These are phyloP conservation scores for Cantharis flavilabris DNA, from an alignment of 2,888 invertebrate species.

Conservation along the genomic window DNA sequence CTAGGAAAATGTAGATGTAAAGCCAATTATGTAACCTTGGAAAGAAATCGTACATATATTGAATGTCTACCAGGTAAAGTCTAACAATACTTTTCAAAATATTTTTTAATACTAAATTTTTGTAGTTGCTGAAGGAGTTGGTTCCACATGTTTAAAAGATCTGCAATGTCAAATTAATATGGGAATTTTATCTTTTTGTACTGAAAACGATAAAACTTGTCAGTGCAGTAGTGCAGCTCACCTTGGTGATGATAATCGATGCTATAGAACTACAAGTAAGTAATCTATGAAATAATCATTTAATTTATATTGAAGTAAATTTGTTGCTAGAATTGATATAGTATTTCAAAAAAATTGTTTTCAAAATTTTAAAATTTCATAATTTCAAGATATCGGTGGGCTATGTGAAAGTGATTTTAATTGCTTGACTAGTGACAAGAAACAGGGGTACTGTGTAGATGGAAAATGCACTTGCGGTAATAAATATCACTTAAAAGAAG, in stretches of 20 bases:
- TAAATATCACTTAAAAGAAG: slow-evolving; percentile 39
- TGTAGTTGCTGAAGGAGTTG: slow-evolving; percentile 41
- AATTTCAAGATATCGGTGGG: slow-evolving; percentile 43
- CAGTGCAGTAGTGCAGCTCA: slow-evolving; percentile 43
- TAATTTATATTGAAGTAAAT: neutral
- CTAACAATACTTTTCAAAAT: neutral
- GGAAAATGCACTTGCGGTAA: slow-evolving; percentile 47
- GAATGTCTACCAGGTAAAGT: slow-evolving; percentile 50
- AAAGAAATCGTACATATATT: slow-evolving; percentile 50
- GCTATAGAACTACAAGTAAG: slow-evolving; percentile 46
- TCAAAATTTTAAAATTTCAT: neutral
- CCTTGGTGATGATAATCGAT: slow-evolving; percentile 42
- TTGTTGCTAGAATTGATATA: neutral
- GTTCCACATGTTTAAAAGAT: slow-evolving; percentile 45
- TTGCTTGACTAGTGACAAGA: slow-evolving; percentile 44
- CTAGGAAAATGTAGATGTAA: slow-evolving; percentile 53
- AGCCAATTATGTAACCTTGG: slow-evolving; percentile 49
- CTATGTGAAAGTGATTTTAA: slow-evolving; percentile 44
- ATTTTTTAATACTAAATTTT: neutral
- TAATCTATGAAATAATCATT: slow-evolving; percentile 4
- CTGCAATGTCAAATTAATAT: slow-evolving; percentile 46
- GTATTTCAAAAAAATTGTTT: neutral
- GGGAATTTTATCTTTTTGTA: slow-evolving; percentile 42
- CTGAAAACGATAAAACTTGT: slow-evolving; percentile 39
- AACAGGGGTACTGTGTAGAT: slow-evolving; percentile 43